Conservation (phyloP, 92 coral and sea anemone species). For the Phenganax stokvisi region DNA sequence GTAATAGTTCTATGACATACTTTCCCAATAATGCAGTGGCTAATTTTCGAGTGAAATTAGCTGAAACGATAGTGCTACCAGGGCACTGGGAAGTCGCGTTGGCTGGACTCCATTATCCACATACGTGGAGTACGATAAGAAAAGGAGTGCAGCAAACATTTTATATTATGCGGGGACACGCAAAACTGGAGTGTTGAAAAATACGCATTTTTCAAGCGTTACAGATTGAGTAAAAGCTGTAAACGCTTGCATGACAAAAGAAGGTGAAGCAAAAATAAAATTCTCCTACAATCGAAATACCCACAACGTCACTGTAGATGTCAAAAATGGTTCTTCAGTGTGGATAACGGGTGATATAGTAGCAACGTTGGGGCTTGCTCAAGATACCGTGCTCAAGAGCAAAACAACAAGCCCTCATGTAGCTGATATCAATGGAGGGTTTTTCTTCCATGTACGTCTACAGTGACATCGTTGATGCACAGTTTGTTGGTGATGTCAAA, state of each 20-base stretch:
- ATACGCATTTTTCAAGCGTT: not conserved
- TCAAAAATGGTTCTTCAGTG: not conserved
- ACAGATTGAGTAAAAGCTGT: not conserved
- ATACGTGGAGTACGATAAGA: not conserved
- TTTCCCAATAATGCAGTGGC: no score
- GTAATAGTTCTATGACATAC: no score
- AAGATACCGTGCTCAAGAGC: not conserved
- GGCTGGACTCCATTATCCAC: no score
- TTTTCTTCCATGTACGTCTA: constrained; percentile 21
- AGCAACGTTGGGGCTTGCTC: not conserved
- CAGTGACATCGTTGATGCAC: constrained; percentile 14
- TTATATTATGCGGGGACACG: not conserved
- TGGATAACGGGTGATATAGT: constrained; percentile 2
- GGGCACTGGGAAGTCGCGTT: no score
- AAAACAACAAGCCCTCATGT: not conserved
- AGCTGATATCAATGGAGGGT: constrained; percentile 6
- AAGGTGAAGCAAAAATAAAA: not conserved
- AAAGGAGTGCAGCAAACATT: not conserved
- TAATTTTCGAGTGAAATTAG: no score
- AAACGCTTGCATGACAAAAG: not conserved
- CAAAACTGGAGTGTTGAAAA: not conserved
- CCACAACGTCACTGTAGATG: not conserved
- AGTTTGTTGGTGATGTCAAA: constrained; percentile 6
- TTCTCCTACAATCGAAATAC: not conserved
- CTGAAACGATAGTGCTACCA: no score